phyloP scores from a whole-genome alignment of 1,140 invertebrate genomes.

The Nomia melanderi region DNA sequence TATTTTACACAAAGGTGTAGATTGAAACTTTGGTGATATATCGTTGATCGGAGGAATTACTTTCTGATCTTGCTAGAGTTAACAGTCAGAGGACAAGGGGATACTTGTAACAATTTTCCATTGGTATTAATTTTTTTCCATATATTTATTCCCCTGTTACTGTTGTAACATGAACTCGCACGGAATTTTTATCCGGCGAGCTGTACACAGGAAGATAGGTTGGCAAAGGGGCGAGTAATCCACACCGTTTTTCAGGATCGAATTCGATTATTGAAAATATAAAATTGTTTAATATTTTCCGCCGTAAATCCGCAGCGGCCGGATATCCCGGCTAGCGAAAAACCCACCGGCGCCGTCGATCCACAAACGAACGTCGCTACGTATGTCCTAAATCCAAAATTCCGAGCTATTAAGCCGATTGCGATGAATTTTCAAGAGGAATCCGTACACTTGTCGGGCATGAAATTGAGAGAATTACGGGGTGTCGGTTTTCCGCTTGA shows the following conservation, averaged over 20 bases:
- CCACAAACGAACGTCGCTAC: neutral
- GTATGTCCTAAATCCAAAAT: constrained; percentile 31
- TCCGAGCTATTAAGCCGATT: constrained; percentile 45
- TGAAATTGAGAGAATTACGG: constrained; percentile 30
- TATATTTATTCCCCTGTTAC: too few relatives aligned
- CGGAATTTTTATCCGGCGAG: neutral
- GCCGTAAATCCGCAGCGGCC: neutral
- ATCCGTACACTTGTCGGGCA: constrained; percentile 18
- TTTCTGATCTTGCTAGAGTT: too few relatives aligned
- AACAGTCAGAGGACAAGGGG: too few relatives aligned
- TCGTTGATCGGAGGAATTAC: too few relatives aligned
- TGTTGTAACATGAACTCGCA: too few relatives aligned
- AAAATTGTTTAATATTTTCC: constrained; percentile 11
- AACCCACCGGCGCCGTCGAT: neutral
- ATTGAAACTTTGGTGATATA: too few relatives aligned
- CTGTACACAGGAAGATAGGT: too few relatives aligned
- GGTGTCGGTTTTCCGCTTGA: neutral
- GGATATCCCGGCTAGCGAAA: constrained; percentile 7
- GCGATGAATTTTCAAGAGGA: constrained; percentile 32
- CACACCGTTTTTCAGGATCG: neutral
- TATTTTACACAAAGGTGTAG: too few relatives aligned
- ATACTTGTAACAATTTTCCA: too few relatives aligned
- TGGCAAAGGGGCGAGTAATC: neutral
- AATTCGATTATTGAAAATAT: constrained; percentile 16
- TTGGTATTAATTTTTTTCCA: too few relatives aligned